Base-by-base conservation (phyloP, 1,140 invertebrate species). In the Neelides sp. region DNA sequence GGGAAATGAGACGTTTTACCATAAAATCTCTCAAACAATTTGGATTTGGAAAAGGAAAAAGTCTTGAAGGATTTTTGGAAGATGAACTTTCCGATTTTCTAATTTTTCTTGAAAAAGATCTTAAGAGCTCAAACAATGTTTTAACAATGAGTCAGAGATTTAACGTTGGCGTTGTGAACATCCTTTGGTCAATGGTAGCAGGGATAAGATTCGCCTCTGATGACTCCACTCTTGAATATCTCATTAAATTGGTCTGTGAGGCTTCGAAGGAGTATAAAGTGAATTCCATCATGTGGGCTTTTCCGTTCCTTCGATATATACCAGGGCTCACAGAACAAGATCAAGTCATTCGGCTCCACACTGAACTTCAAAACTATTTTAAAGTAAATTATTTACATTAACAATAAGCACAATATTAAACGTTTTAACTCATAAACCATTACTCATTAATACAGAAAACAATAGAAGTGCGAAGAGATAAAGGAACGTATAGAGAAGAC, bases 171-270 rank as follows among this genome's bases (percentile, higher is more conserved):
- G 77, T 84, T 0, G 70, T 86, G 52, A 87, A 85, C 62, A 76
- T 83, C 1, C 61, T 86, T 1, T 87, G 83, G 83, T 75, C 71
- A 23, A 68, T 83, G 28, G 72, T 77, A 1, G 76, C 80, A 7
- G 86, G 85, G 44, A 70, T 75, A 48, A 62, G 70, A 37, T 71
- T 74, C 12, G 56, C 62, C 4, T 64, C 67, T 44, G 57, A 73
- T 45, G 71, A 80, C 60, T 62, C 68, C 2, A 68, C 74, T 34
- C 63, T 83, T 40, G 66, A 68, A 12, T 67, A 86, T 20, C 64
- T 84, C 1, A 65, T 75, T 10, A 63, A 83, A 15, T 69, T 88
- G 63, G 8, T 46, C 22, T n/a, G 36, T 5, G 8, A 13, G 10
- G 52, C 52, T 20, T 23, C 50, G 15, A 10, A 26, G 28, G 43